Conservation (phyloP, 2,113 vertebrate species). For the Steatornis caripensis region DNA sequence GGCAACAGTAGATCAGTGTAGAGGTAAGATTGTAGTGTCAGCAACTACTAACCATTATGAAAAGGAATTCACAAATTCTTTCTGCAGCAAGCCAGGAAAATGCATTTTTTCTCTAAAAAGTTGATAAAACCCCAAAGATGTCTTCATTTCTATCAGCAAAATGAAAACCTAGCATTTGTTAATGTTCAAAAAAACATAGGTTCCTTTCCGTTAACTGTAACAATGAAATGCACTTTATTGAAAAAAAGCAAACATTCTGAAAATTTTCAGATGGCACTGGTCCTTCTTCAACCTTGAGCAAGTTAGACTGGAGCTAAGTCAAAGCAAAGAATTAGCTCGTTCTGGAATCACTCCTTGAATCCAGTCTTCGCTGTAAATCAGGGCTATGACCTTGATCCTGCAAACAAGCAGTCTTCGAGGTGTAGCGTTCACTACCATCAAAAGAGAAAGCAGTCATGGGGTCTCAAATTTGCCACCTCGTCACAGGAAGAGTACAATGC, state of each 20-base stretch:
- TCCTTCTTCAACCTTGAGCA: neutral
- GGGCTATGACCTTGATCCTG: neutral
- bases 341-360: neutral
- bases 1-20: neutral
- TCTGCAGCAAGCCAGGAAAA: neutral
- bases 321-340: neutral
- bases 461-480: neutral
- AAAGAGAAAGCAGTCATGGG: neutral
- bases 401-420: neutral
- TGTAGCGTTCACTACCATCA: neutral
- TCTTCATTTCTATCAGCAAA: neutral
- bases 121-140: neutral
- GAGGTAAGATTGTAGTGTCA: neutral
- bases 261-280: neutral
- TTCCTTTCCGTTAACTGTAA: neutral
- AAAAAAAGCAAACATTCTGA: neutral
- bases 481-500: neutral
- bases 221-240: neutral
- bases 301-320: neutral
- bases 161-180: neutral
- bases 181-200: neutral
- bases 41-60: neutral
- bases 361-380: neutral
- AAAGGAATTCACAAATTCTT: neutral
- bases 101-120: neutral